A percentile compares a stretch with the other conserved stretches of the same genome.
phyloP scores from a whole-genome alignment of 2,113 vertebrate genomes.

The Tachysurus fulvidraco region DNA sequence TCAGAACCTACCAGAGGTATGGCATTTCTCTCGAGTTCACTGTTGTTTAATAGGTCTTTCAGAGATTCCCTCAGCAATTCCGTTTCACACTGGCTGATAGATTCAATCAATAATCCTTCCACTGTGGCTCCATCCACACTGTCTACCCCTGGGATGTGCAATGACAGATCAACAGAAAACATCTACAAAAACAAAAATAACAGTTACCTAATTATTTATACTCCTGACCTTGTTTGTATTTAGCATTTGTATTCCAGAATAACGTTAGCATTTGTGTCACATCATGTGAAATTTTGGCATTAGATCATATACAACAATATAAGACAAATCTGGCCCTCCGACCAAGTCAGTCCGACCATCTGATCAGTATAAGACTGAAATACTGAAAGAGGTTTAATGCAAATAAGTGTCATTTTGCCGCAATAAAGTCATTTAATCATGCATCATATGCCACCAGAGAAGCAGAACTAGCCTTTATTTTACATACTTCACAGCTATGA shows the following conservation, averaged over 20 bases:
- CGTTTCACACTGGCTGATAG: conserved; percentile 57
- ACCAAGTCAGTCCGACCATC: background rate
- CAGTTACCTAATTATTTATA: background rate
- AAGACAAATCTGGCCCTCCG: background rate
- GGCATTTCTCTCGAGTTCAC: conserved; percentile 35
- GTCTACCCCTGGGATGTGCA: conserved; percentile 64
- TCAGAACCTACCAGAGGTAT: conserved; percentile 23
- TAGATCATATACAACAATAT: background rate
- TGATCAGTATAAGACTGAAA: background rate
- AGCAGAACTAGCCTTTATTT: too few species aligned
- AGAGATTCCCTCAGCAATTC: conserved; percentile 74
- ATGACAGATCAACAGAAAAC: conserved; percentile 66
- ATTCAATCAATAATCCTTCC: conserved; percentile 46
- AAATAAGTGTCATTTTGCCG: background rate
- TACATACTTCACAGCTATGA: too few species aligned
- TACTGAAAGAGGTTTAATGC: background rate
- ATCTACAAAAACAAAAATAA: conserved; percentile 54
- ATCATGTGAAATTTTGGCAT: background rate
- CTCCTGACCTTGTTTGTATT: background rate
- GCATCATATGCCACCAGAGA: too few species aligned
- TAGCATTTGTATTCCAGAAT: background rate
- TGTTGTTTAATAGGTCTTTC: conserved; percentile 65
- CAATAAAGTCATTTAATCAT: too few species aligned
- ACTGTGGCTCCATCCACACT: conserved; percentile 54
- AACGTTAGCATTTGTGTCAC: background rate